phyloP scores from a whole-genome alignment of 2,888 invertebrate species.

The Parascotia fuliginaria region DNA sequence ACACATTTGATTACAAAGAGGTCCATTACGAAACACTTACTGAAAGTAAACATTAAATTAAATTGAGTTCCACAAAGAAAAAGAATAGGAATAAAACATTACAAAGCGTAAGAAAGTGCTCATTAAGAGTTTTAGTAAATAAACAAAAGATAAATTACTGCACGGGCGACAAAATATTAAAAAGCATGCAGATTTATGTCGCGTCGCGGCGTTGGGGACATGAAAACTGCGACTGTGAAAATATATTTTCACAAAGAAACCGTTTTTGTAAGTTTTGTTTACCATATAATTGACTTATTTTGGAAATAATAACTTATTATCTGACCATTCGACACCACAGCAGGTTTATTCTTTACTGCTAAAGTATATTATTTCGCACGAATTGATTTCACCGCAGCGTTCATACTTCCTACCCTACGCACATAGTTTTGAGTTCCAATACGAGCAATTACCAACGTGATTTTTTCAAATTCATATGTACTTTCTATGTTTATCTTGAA shows the following conservation, averaged over 20 bases:
- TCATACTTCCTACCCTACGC: too few species aligned
- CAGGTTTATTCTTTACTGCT: too few species aligned
- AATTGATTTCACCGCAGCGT: too few species aligned
- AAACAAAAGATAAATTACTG: conserved; percentile 59
- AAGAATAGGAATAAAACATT: conserved; percentile 36
- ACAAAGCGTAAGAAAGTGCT: conserved; percentile 54
- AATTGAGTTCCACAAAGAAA: conserved; percentile 30
- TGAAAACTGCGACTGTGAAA: neutral
- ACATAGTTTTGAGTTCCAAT: too few species aligned
- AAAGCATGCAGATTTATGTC: conserved; percentile 51
- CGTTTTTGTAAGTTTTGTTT: too few species aligned
- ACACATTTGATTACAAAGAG: conserved; percentile 18
- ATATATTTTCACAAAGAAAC: neutral
- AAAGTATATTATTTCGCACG: too few species aligned
- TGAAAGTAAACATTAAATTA: conserved; percentile 38
- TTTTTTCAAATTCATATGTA: too few species aligned
- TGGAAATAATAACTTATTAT: too few species aligned
- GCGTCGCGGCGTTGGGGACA: conserved; percentile 25
- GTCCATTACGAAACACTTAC: conserved; percentile 21
- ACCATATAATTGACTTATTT: too few species aligned
- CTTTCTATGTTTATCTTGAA: too few species aligned
- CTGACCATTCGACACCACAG: too few species aligned
- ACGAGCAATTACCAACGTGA: too few species aligned
- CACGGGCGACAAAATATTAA: conserved; percentile 59
- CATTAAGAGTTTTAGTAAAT: conserved; percentile 63